These are phyloP conservation scores for Drosophila pandora DNA, from an alignment of 1,140 invertebrate genomes.

Conservation along the genomic window DNA sequence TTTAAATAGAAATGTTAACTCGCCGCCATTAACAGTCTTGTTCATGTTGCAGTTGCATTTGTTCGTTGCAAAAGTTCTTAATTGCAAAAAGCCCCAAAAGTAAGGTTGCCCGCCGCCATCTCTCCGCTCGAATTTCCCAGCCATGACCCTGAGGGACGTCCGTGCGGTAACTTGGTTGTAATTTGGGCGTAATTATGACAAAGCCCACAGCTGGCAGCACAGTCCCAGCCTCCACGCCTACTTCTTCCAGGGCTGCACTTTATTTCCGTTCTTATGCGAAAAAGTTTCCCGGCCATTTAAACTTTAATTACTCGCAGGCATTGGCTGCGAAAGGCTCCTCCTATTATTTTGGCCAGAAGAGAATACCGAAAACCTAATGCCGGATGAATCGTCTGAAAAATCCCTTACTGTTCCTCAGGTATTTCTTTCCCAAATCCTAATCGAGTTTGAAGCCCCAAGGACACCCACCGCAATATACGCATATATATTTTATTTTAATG, in stretches of 20 bases:
- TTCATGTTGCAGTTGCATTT: slow-evolving; percentile 40
- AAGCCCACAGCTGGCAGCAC: slow-evolving; percentile 54
- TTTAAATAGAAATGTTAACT: too few species aligned
- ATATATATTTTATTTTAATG: too few species aligned
- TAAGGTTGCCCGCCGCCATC: not conserved
- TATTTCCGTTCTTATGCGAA: slow-evolving; percentile 51
- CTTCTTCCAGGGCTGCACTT: slow-evolving; percentile 11
- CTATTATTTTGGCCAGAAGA: not conserved
- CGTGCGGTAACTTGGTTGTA: slow-evolving; percentile 40
- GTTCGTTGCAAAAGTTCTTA: slow-evolving; percentile 63
- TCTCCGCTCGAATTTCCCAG: not conserved
- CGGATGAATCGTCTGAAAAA: too few species aligned
- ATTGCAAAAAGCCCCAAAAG: slow-evolving; percentile 65
- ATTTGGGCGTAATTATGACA: slow-evolving; percentile 78
- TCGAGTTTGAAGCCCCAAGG: too few species aligned
- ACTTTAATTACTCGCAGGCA: slow-evolving; percentile 69
- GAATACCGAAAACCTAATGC: not conserved
- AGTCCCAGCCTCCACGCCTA: slow-evolving; percentile 24
- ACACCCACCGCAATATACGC: too few species aligned
- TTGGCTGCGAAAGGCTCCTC: slow-evolving; percentile 36
- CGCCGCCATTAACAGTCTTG: slow-evolving; percentile 25
- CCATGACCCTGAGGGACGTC: slow-evolving; percentile 11
- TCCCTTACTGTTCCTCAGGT: too few species aligned
- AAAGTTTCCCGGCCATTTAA: slow-evolving; percentile 63
- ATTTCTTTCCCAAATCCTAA: too few species aligned